These are phyloP conservation scores for Amiota mariae DNA, from an alignment of 2,888 invertebrate genomes.

Conservation along the genomic window DNA sequence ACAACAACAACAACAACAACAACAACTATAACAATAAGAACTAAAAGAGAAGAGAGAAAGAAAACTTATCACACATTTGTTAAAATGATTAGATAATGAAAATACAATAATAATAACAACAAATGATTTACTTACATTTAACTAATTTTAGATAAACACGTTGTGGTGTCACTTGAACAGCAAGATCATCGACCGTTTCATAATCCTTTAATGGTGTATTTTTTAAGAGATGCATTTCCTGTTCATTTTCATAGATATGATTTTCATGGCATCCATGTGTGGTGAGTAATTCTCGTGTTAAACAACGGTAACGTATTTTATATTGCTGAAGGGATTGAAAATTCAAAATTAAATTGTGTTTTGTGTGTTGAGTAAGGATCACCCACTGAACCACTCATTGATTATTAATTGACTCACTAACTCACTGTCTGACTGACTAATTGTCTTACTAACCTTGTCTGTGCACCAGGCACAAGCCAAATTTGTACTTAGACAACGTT, in stretches of 20 bases:
- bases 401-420: no score
- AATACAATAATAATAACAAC: slow-evolving; percentile 29
- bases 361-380: no score
- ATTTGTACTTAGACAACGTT: slow-evolving; percentile 63
- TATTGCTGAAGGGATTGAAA: slow-evolving; percentile 51
- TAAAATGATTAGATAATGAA: slow-evolving; percentile 46
- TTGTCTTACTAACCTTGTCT: slow-evolving; percentile 62
- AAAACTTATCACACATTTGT: slow-evolving; percentile 35
- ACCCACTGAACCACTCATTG: no score
- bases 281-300: slow-evolving; percentile 59
- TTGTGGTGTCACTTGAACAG: slow-evolving; percentile 81
- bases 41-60: slow-evolving; percentile 6
- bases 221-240: slow-evolving; percentile 51
- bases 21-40: slow-evolving; percentile 33
- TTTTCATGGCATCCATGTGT: slow-evolving; percentile 56
- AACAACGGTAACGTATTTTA: slow-evolving; percentile 61
- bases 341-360: no score
- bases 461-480: slow-evolving; percentile 72
- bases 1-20: slow-evolving; percentile 21
- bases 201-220: slow-evolving; percentile 66
- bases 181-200: slow-evolving; percentile 63
- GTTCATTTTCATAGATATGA: slow-evolving; percentile 65
- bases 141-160: slow-evolving; percentile 77
- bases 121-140: slow-evolving; percentile 75
- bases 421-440: background rate